phyloP scores from a whole-genome alignment of 35 echinoderm and acorn worm species.

The Diadema setosum region DNA sequence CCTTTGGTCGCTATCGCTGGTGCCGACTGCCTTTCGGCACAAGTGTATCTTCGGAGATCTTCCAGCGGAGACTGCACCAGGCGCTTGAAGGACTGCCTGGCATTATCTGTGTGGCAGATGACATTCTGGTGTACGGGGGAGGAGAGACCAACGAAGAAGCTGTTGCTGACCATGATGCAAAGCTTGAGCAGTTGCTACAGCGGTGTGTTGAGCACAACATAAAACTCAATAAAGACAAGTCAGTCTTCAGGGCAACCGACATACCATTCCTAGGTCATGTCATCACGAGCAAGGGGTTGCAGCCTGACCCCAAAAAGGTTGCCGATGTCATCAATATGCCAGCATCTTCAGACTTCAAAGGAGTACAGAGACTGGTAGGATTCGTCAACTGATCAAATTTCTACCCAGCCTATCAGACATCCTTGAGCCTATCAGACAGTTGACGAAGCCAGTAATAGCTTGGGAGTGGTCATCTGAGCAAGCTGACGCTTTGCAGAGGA shows the following conservation, averaged over 20 bases:
- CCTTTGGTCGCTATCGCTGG: conserved; percentile 49
- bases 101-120: conserved; percentile 11
- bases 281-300: neutral
- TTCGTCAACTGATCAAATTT: conserved; percentile 37
- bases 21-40: conserved; percentile 11
- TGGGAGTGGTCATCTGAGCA: conserved; percentile 10
- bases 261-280: neutral
- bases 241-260: neutral
- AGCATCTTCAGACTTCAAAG: neutral
- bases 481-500: neutral
- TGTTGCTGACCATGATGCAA: neutral
- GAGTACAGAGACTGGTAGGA: neutral
- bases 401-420: conserved; percentile 21
- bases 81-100: conserved; percentile 15
- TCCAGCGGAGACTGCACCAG: neutral
- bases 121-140: conserved; percentile 20
- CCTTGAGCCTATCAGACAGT: neutral
- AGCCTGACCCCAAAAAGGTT: conserved; percentile 13
- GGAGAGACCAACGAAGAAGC: neutral
- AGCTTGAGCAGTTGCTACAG: neutral
- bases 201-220: too few relatives aligned
- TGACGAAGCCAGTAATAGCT: neutral
- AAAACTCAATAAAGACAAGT: neutral
- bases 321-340: conserved; percentile 25
- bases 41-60: conserved; percentile 26